Conservation (phyloP, 2,113 vertebrate genomes). For the Felis catus region DNA sequence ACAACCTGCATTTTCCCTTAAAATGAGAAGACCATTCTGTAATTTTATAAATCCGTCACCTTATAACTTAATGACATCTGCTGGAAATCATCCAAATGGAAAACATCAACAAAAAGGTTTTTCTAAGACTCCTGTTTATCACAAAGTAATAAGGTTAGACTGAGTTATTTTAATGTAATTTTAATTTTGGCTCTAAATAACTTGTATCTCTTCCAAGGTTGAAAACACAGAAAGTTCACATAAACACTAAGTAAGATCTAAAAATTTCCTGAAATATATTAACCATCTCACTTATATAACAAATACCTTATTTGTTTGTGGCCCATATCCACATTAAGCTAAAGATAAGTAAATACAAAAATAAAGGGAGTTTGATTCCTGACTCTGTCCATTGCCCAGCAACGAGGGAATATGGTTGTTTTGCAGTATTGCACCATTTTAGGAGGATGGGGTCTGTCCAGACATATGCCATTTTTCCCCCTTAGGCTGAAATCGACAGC, state of each 20-base stretch:
- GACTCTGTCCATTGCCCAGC: constrained; percentile 76
- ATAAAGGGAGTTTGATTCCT: constrained; percentile 77
- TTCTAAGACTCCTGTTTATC: constrained; percentile 46
- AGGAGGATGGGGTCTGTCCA: constrained; percentile 61
- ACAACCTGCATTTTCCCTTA: constrained; percentile 18
- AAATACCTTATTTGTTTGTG: constrained; percentile 78
- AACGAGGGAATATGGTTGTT: constrained; percentile 71
- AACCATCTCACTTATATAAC: constrained; percentile 71
- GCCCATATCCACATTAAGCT: constrained; percentile 79
- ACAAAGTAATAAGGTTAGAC: constrained; percentile 48
- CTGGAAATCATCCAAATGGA: constrained; percentile 60
- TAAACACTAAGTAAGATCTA: constrained; percentile 63
- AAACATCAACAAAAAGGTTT: constrained; percentile 55
- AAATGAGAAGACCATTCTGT: constrained; percentile 55
- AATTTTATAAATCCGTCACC: constrained; percentile 43
- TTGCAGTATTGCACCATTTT: constrained; percentile 67
- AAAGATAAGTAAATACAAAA: constrained; percentile 75
- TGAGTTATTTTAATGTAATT: constrained; percentile 61
- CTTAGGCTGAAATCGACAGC: constrained; percentile 41
- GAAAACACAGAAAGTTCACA: constrained; percentile 60
- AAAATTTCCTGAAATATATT: constrained; percentile 76
- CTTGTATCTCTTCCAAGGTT: constrained; percentile 55
- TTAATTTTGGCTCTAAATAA: constrained; percentile 69
- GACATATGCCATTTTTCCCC: neutral
- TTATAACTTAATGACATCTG: constrained; percentile 53